Base-by-base conservation (phyloP, 2,113 vertebrate genomes). In the Fregetta grallaria region DNA sequence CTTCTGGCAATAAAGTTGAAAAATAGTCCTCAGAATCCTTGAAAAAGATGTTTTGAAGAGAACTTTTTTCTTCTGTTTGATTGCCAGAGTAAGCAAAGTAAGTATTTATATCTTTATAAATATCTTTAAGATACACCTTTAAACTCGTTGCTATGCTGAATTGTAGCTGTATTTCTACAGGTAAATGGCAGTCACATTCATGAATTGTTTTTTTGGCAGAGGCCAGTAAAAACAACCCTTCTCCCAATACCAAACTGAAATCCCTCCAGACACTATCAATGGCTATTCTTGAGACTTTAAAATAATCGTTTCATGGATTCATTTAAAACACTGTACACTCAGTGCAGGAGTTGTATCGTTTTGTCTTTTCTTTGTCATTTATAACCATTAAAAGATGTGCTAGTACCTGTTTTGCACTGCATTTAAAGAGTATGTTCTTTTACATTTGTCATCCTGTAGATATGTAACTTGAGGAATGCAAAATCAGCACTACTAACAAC, bases 1-100 rank as follows among this genome's bases (percentile, higher is more conserved):
- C 42, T 88, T 86, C 30, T 91, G 83, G 53, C 65, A 95, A 78
- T 91, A 56, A 95, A 87, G 47, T 94, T 90, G 81, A 55, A 92
- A 96, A 94, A 70, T 44, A 86, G 67, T 70, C 71, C 45, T 94
- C 52, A 62, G 82, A 92, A 95, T 83, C 32, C 42, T 94, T 67
- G 67, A 52, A 83, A 86, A 94, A 83, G 9, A 34, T 84, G 45
- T 76, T 93, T 79, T 38, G 45, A 73, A 86, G 90, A 47, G 14
- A 88, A 49, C 13, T 68, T 94, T 55, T 71, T 86, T 88, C 53
- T 94, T 82, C 58, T 75, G 11, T 75, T 56, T 70, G 40, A 62
- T 91, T 95, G 20, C 73, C 49, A 85, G 50, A 62, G 62, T 76
- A 94, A 91, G 82, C 73, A 92, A 88, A 88, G 84, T 61, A 74